These are phyloP conservation scores for Scaptomyza pallida DNA, from an alignment of 1,140 invertebrate genomes.

Conservation along the genomic window DNA sequence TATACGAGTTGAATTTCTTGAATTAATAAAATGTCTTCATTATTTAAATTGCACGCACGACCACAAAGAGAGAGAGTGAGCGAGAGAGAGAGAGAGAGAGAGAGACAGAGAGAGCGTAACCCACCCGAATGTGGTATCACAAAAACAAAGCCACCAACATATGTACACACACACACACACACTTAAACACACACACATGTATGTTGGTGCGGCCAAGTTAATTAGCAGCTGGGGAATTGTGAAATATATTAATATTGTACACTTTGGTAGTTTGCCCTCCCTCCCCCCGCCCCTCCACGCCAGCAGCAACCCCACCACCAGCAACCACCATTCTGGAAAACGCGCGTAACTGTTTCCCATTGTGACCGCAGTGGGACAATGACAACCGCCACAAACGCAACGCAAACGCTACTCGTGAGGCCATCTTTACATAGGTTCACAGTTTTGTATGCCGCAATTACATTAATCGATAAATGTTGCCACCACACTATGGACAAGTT, in stretches of 20 bases:
- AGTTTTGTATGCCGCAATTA: conserved; percentile 13
- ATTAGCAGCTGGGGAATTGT: conserved; percentile 81
- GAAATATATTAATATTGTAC: conserved; percentile 82
- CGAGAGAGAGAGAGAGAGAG: no score
- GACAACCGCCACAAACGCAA: conserved; percentile 17
- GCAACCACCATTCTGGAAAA: conserved; percentile 11
- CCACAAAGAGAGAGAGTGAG: no score
- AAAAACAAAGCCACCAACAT: conserved; percentile 34
- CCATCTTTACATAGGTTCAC: no score
- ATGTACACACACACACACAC: conserved; percentile 16
- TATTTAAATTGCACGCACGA: conserved; percentile 81
- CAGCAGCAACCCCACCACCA: conserved; percentile 5
- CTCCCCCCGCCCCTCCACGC: background rate
- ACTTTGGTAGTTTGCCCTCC: conserved; percentile 59
- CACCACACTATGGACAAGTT: no score
- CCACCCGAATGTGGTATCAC: conserved; percentile 40
- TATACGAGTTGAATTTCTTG: conserved; percentile 76
- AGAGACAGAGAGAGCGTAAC: conserved; percentile 35
- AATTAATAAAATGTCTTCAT: conserved; percentile 83
- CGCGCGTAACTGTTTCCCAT: conserved; percentile 51
- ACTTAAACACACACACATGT: conserved; percentile 42
- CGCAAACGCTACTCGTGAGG: background rate
- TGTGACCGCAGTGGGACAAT: conserved; percentile 48
- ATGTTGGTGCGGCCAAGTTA: conserved; percentile 62
- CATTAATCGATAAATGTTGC: conserved; percentile 14